Evolutionary conservation across 2,113 vertebrate species (phyloP), one percentile per base, ranked within the genome.

Genomic region (Neopipo cinnamomea): DNA sequence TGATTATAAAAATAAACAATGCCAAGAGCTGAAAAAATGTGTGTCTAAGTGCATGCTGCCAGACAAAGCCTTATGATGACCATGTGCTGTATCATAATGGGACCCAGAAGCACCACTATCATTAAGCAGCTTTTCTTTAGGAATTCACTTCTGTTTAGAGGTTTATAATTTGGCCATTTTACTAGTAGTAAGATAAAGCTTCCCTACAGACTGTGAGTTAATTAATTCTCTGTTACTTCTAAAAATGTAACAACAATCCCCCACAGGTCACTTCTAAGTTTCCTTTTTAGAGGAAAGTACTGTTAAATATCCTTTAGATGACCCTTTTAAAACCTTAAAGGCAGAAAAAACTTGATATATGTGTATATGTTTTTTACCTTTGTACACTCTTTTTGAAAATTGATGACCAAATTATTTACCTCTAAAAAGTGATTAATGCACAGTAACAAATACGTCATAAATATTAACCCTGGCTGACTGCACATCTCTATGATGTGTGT

Each of bases 11-110:
- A 92, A 89, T 46, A 86, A 12, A 85, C 76, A 92, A 73, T 2
- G 21, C 37, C 44, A 62, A 66, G 62, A 89, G 31, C 8, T 49
- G 25, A 75, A 76, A 88, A 75, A 89, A n/a, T 3, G 23, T 21
- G 35, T 58, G 30, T 49, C 2, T 33, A 82, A 76, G 53, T 41
- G 41, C 80, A 85, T 1, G 4, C 30, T 95, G 83, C 53, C 77
- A 85, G 52, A 93, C 68, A 96, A 97, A 92, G 97, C 97, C 97
- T 98, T 98, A 97, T 84, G 83, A 94, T 97, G 97, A 97, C 90
- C 92, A 83, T 81, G 96, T 90, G 96, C 96, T 96, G 75, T 81
- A 95, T 83, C 92, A 41, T 61, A 88, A 88, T 8, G 94, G 95
- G 77, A 96, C 96, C 97, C 97, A 95, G 81, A 72, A 97, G 95